Conservation (phyloP, 37 sponge, comb jelly and placozoan genomes). For the Aplysina aerophoba region DNA sequence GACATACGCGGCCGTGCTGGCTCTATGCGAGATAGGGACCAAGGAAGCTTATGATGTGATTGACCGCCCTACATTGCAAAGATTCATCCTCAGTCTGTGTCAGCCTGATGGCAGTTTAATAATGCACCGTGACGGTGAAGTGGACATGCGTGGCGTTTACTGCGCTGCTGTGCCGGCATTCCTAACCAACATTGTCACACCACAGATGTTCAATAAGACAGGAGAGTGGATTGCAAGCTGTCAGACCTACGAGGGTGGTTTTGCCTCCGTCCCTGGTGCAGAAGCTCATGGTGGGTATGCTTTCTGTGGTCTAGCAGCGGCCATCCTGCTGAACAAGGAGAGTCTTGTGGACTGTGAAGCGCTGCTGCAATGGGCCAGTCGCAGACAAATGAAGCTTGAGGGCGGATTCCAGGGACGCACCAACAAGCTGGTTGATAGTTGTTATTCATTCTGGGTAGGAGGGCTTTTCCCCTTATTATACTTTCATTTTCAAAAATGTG, state of each 20-base stretch:
- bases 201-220: slow-evolving; percentile 71
- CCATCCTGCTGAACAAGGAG: slow-evolving; percentile 72
- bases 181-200: slow-evolving; percentile 69
- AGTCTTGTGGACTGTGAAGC: slow-evolving; percentile 61
- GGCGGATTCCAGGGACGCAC: slow-evolving; percentile 99
- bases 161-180: slow-evolving; percentile 83
- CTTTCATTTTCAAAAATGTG: slow-evolving; percentile 42
- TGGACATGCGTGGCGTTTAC: slow-evolving; percentile 89
- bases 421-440: slow-evolving; percentile 97
- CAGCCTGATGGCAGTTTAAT: slow-evolving; percentile 85
- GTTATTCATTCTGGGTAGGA: slow-evolving; percentile 99
- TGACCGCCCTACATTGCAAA: slow-evolving; percentile 59
- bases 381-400: slow-evolving; percentile 91
- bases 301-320: slow-evolving; percentile 94
- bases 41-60: slow-evolving; percentile 79
- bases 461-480: slow-evolving; percentile 90
- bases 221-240: slow-evolving; percentile 89
- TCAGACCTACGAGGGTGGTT: slow-evolving; percentile 94
- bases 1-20: slow-evolving; percentile 93
- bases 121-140: slow-evolving; percentile 97
- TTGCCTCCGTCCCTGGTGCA: slow-evolving; percentile 79
- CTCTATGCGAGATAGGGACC: slow-evolving; percentile 86
- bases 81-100: slow-evolving; percentile 70
- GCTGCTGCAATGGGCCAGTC: slow-evolving; percentile 74
- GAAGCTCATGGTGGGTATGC: slow-evolving; percentile 98